phyloP scores from a whole-genome alignment of 64 coral and sea anemone species.

The Montipora capricornis region DNA sequence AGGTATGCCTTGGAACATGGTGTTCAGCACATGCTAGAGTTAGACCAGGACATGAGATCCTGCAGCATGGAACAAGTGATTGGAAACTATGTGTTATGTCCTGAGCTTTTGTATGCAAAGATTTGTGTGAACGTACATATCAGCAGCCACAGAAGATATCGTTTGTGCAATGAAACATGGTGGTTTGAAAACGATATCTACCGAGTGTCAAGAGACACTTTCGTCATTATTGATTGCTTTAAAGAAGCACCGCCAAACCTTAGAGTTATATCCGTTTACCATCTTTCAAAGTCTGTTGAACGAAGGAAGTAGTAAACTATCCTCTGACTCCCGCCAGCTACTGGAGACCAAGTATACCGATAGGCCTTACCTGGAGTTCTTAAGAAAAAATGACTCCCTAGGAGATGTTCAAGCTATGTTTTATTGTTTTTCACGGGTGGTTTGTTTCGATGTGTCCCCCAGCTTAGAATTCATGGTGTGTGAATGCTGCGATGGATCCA shows the following conservation, averaged over 20 bases:
- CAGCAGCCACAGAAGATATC: not conserved
- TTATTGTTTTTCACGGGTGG: not conserved
- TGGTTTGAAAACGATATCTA: not conserved
- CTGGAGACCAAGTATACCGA: not conserved
- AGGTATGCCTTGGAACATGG: constrained; percentile 12
- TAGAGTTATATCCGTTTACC: not conserved
- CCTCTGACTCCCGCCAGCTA: not conserved
- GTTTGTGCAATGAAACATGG: not conserved
- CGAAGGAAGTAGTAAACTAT: not conserved
- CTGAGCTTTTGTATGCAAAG: constrained; percentile 26
- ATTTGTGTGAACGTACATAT: not conserved
- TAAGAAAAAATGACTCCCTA: not conserved
- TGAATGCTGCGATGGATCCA: constrained; percentile 2
- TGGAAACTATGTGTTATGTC: not conserved
- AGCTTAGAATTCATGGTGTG: constrained; percentile 23
- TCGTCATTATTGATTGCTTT: not conserved
- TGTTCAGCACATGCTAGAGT: not conserved
- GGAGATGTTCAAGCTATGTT: not conserved
- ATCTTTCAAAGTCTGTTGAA: constrained; percentile 32
- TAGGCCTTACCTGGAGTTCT: constrained; percentile 1
- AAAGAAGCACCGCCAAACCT: not conserved
- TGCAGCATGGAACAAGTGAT: not conserved
- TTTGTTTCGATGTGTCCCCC: constrained; percentile 39
- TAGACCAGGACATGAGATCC: not conserved
- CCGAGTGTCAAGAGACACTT: not conserved